Base-by-base conservation (phyloP, 2,113 vertebrate species). In the Noturus placidus region DNA sequence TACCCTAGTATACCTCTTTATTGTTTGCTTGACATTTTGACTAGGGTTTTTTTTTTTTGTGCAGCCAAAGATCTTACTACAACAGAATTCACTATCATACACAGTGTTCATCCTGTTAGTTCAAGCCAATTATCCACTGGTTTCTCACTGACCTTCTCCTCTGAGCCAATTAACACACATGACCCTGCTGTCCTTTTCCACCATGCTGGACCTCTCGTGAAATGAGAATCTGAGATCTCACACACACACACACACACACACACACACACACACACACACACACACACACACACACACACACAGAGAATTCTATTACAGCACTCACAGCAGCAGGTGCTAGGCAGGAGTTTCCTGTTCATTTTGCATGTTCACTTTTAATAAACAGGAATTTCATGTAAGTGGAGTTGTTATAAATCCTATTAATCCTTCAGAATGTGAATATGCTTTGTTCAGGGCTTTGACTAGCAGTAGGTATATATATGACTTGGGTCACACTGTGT, bases 101-200 rank as follows among this genome's bases (percentile, higher is more conserved):
- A 78, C 33, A 57, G 57, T 38, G 57, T 61, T 87, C 35, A 38
- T 70, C 74, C 67, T 61, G 79, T 77, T 61, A 88, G 87, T 67
- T 88, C 74, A 50, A 83, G 74, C 83, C 91, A 91, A 88, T 89
- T 91, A 90, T 86, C 84, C 50, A 59, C 81, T 77, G 67, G 80
- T 65, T 83, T 83, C 82, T 72, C 81, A 65, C 56, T 85, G 88
- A 87, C 88, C 86, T 50, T 86, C 50, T 91, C 86, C 27, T 85
- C 83, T 82, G 72, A 82, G 81, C 65, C 87, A 90, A 89, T 89
- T 89, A 92, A 89, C 90, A 86, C 88, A 74, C 87, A 65, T 89
- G 84, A 83, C 85, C 79, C 70, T 63, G 46, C 69, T 87, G 79
- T 86, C 82, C 77, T 84, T 86, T 85, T 79, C 52, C 72, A 85